Conservation (phyloP, 1,140 invertebrate species). For the Yoshiicerus persimilis region DNA sequence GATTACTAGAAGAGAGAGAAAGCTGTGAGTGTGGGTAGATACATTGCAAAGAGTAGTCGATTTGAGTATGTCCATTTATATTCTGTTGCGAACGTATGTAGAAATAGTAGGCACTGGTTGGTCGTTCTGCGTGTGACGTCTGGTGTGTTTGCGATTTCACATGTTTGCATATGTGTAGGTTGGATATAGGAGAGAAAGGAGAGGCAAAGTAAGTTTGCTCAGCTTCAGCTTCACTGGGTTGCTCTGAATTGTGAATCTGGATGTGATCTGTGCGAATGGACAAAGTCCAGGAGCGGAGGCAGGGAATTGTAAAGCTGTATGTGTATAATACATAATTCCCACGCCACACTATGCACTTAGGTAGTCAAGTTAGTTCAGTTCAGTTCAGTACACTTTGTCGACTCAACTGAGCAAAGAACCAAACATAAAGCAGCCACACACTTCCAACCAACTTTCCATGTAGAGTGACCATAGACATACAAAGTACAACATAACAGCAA, state of each 20-base stretch:
- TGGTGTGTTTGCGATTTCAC: not conserved
- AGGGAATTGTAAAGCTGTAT: no score
- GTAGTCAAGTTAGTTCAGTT: not conserved
- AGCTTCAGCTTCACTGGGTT: not conserved
- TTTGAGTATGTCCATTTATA: not conserved
- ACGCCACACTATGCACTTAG: not conserved
- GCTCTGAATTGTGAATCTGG: not conserved
- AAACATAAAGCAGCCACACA: not conserved
- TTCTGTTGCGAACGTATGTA: not conserved
- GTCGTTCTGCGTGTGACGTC: not conserved
- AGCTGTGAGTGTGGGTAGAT: no score
- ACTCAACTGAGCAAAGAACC: not conserved
- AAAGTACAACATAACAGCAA: no score
- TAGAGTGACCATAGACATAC: not conserved
- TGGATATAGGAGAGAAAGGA: not conserved
- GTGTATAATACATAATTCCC: not conserved
- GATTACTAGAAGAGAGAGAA: not conserved
- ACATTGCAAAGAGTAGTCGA: not conserved
- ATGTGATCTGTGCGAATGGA: not conserved
- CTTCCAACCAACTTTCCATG: not conserved
- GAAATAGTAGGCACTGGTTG: no score
- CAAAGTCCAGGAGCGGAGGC: not conserved
- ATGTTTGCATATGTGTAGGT: conserved; percentile 9
- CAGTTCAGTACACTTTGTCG: not conserved
- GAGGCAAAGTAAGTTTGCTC: not conserved